Evolutionary conservation across 2,888 invertebrate species (phyloP), one percentile per base, ranked within the genome.

Genomic region (Agrenia bidenticulata): DNA sequence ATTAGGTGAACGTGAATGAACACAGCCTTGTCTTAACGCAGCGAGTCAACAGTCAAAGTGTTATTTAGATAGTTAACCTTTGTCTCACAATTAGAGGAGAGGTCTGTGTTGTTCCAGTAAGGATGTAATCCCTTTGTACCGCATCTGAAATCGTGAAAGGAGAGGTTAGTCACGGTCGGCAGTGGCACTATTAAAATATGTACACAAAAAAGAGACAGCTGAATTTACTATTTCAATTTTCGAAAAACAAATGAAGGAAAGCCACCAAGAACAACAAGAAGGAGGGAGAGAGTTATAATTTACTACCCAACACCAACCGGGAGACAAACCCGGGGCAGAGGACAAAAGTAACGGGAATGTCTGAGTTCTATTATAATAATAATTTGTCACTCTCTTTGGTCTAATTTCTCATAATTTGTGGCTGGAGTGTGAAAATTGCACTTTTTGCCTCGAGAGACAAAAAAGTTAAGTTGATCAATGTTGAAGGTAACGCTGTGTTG

Each of bases 171-270:
- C 45, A 45, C 15, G 45, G 45, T 45, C n/a, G 5, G 32, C 32
- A 32, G 32, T 32, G 32, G 5, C 32, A 32, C 32, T 32, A 4
- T 32, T 32, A 32, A 32, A 45, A 17, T 45, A 19, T 45, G 45
- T 5, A 45, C n/a, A 19, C 9, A 17, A 45, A 19, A 45, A 45
- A 45, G 24, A 57, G 41, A 37, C 56, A 57, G 56, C 37, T 57
- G 56, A 57, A 57, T 57, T 37, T 57, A 57, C 56, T 17, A 26
- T 55, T 55, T 55, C 55, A 55, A 57, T 57, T 57, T 41, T 37
- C 21, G 15, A 57, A 57, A 57, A 57, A 57, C 56, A 57, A 57
- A 39, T 37, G 56, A 57, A 37, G 41, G 45, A 19, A 55, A 57
- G 15, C 21, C 23, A 51, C 19, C n/a, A 23, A 24, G 51, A 51